phyloP scores from a whole-genome alignment of 2,888 invertebrate species.

The Tridacna crocea region DNA sequence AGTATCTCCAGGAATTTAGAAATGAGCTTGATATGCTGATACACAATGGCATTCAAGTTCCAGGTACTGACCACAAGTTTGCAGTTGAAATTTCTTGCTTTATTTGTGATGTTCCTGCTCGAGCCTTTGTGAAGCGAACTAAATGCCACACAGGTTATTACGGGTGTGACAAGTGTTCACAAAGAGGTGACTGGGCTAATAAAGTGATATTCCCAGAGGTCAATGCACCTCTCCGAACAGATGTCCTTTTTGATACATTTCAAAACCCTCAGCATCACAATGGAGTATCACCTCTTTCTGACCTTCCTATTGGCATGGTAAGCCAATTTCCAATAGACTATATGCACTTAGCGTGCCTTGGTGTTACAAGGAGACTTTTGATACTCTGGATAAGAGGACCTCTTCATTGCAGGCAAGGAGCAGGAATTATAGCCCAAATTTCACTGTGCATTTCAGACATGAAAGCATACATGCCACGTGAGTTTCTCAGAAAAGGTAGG shows the following conservation, averaged over 20 bases:
- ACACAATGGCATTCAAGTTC: not conserved
- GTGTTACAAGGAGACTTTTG: constrained; percentile 68
- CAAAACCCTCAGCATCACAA: constrained; percentile 60
- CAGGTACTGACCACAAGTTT: not conserved
- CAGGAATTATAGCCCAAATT: not conserved
- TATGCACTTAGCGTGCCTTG: constrained; percentile 79
- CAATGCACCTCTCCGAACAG: constrained; percentile 48
- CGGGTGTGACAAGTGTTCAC: constrained; percentile 74
- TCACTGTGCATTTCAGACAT: not conserved
- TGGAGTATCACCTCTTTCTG: constrained; percentile 54
- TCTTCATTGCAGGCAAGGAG: not conserved
- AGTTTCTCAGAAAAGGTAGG: constrained; percentile 74
- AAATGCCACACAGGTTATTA: constrained; percentile 74
- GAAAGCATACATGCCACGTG: constrained; percentile 41
- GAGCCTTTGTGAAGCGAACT: constrained; percentile 70
- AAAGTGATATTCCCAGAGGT: constrained; percentile 54
- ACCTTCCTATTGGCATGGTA: constrained; percentile 62
- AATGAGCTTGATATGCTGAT: constrained; percentile 34
- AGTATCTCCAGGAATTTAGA: constrained; percentile 48
- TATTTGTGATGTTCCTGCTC: constrained; percentile 77
- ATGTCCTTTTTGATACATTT: constrained; percentile 60
- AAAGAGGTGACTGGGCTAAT: constrained; percentile 41
- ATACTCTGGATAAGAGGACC: constrained; percentile 64
- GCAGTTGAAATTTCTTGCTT: constrained; percentile 54
- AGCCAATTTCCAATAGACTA: constrained; percentile 74